Conservation (phyloP, 2,888 invertebrate species). For the Exephanes ischioxanthus region DNA sequence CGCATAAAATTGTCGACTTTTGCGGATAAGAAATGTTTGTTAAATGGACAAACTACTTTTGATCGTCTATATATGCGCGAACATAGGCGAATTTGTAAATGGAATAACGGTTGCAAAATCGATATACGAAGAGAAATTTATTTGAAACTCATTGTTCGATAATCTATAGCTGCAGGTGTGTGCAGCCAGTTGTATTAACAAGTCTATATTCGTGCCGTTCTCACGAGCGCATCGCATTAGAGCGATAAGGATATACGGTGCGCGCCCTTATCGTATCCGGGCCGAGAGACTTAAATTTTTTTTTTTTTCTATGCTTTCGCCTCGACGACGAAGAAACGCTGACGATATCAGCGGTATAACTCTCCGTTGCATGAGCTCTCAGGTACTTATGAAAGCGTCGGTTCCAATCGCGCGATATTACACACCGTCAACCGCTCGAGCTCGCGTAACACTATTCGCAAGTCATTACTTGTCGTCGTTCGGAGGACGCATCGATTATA, state of each 20-base stretch:
- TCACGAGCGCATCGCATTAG: conserved; percentile 30
- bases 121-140: neutral
- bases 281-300: conserved; percentile 23
- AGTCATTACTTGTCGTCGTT: conserved; percentile 50
- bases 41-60: neutral
- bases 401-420: conserved; percentile 31
- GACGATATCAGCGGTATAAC: conserved; percentile 40
- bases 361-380: conserved; percentile 18
- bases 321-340: conserved; percentile 17
- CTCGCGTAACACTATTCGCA: conserved; percentile 53
- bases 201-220: conserved; percentile 7
- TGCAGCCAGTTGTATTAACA: conserved; percentile 11
- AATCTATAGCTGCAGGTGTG: neutral
- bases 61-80: neutral
- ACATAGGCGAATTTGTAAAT: neutral
- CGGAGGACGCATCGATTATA: conserved; percentile 13
- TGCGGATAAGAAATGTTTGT: neutral
- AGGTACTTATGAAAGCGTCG: conserved; percentile 21
- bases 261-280: conserved; percentile 42
- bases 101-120: neutral
- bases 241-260: conserved; percentile 37
- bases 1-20: no score
- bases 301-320: conserved; percentile 5
- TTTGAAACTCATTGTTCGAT: neutral
- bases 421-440: conserved; percentile 35